A percentile compares a stretch with the other conserved stretches of the same genome.
These are phyloP conservation scores for Podarcis muralis DNA, from an alignment of 2,113 vertebrate genomes.

Conservation along the genomic window DNA sequence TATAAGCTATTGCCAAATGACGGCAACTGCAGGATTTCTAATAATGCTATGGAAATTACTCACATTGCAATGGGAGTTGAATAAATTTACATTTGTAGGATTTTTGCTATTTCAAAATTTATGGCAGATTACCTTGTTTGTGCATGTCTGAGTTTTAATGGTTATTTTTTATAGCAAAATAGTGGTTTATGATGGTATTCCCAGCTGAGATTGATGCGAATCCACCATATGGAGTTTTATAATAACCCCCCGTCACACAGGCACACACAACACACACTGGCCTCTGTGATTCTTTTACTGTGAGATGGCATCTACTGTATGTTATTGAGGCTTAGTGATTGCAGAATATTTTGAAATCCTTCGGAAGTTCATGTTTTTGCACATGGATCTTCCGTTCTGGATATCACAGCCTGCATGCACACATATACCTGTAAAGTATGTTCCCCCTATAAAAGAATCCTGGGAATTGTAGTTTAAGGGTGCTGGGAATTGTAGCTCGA, in stretches of 20 bases:
- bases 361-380: slow-evolving; percentile 25
- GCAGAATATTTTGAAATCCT: slow-evolving; percentile 56
- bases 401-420: neutral
- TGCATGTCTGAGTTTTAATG: slow-evolving; percentile 81
- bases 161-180: slow-evolving; percentile 81
- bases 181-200: slow-evolving; percentile 82
- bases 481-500: no score
- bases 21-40: slow-evolving; percentile 77
- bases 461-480: no score
- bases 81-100: slow-evolving; percentile 82
- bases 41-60: slow-evolving; percentile 82
- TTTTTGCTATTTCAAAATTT: slow-evolving; percentile 81
- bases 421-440: no score
- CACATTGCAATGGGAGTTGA: slow-evolving; percentile 77
- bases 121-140: slow-evolving; percentile 86
- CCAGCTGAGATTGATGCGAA: slow-evolving; percentile 80
- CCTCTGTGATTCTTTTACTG: slow-evolving; percentile 70
- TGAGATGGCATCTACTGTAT: slow-evolving; percentile 66
- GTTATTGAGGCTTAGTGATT: slow-evolving; percentile 71
- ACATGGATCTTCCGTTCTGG: slow-evolving; percentile 18
- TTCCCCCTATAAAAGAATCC: no score
- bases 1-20: slow-evolving; percentile 77
- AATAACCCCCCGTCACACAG: slow-evolving; percentile 66
- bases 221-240: slow-evolving; percentile 79
- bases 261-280: slow-evolving; percentile 47